A percentile compares a stretch with the other conserved stretches of the same genome.
These are phyloP conservation scores for Agriotes lineatus DNA, from an alignment of 2,888 invertebrate genomes.

Conservation along the genomic window DNA sequence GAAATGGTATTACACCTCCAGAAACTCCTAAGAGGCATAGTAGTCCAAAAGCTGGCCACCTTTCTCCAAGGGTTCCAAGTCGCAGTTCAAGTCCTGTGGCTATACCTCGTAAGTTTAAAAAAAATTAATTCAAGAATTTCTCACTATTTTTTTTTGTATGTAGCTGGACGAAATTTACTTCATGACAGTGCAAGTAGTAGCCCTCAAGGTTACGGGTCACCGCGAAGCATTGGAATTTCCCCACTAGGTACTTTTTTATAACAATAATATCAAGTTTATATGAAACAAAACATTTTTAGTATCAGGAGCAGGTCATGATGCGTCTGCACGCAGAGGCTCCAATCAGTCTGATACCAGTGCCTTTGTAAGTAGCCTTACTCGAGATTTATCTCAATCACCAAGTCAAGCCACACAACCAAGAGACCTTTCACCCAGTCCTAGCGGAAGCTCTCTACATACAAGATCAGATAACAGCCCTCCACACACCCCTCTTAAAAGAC, in stretches of 20 bases:
- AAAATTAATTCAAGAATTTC: neutral
- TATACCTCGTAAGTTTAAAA: slow-evolving; percentile 68
- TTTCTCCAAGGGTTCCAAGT: slow-evolving; percentile 68
- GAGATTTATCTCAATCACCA: slow-evolving; percentile 73
- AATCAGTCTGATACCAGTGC: slow-evolving; percentile 74
- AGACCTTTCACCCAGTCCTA: slow-evolving; percentile 70
- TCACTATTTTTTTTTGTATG: too few species aligned
- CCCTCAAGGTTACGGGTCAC: slow-evolving; percentile 69
- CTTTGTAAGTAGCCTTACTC: slow-evolving; percentile 72
- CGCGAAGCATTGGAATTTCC: slow-evolving; percentile 70
- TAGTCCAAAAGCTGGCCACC: slow-evolving; percentile 66
- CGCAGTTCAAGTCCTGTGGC: slow-evolving; percentile 73
- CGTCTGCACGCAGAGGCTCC: slow-evolving; percentile 69
- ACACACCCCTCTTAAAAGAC: slow-evolving; percentile 66
- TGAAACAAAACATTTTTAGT: slow-evolving; percentile 61
- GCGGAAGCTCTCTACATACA: slow-evolving; percentile 69
- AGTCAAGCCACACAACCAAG: slow-evolving; percentile 68
- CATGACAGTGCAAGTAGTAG: slow-evolving; percentile 70
- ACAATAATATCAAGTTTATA: too few species aligned
- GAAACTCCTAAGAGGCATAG: slow-evolving; percentile 73
- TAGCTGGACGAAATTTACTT: slow-evolving; percentile 50
- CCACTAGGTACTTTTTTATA: slow-evolving; percentile 69
- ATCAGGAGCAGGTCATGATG: slow-evolving; percentile 63
- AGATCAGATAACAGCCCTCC: slow-evolving; percentile 68
- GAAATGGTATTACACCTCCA: slow-evolving; percentile 80